These are phyloP conservation scores for Imbricaverruca yamaguchii DNA, from an alignment of 2,888 invertebrate species.

Conservation along the genomic window DNA sequence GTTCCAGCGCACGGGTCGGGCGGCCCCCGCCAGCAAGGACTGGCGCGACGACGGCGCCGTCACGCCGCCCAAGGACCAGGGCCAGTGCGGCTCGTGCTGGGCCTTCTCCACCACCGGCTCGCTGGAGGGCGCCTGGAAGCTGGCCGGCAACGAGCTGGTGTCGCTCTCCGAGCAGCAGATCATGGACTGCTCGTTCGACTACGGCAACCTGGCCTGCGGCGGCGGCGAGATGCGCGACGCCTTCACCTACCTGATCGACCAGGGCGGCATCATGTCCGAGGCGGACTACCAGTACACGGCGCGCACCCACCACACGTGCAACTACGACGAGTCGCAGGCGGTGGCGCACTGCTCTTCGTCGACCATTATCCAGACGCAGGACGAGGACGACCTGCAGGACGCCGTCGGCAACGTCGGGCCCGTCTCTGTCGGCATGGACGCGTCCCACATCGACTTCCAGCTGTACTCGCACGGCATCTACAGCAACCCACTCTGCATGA, in stretches of 20 bases:
- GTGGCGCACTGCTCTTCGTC: background rate
- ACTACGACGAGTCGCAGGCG: background rate
- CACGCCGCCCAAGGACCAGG: conserved; percentile 42
- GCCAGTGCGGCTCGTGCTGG: conserved; percentile 50
- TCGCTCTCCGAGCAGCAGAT: conserved; percentile 91
- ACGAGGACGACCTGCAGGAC: background rate
- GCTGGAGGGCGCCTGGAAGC: conserved; percentile 80
- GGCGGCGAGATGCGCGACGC: conserved; percentile 79
- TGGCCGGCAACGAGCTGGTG: conserved; percentile 64
- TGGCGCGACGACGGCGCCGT: conserved; percentile 42
- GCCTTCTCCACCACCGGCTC: conserved; percentile 44
- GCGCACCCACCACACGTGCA: background rate
- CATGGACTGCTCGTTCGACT: conserved; percentile 73
- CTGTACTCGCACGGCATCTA: conserved; percentile 15
- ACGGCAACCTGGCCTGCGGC: conserved; percentile 83
- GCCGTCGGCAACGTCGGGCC: conserved; percentile 7
- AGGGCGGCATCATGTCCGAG: conserved; percentile 83
- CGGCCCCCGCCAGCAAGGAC: conserved; percentile 38
- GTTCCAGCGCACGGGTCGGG: background rate
- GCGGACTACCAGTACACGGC: conserved; percentile 77
- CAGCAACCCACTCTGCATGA: background rate
- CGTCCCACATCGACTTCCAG: background rate
- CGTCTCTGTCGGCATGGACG: conserved; percentile 12
- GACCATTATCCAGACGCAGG: background rate
- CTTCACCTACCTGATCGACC: conserved; percentile 72